phyloP scores from a whole-genome alignment of 2,113 vertebrate species.

The Heterocephalus glaber region DNA sequence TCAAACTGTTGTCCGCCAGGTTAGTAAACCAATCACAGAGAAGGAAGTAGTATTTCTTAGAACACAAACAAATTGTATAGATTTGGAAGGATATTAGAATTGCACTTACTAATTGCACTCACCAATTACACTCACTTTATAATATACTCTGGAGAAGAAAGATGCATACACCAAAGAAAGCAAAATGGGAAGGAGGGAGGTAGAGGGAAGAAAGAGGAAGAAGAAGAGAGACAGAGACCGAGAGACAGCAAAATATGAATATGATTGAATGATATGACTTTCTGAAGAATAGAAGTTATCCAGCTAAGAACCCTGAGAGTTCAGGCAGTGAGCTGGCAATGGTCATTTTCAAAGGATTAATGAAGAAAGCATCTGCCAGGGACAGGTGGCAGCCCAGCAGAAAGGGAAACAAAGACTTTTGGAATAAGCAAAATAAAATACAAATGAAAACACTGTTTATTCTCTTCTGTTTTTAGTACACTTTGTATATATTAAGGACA shows the following conservation, averaged over 20 bases:
- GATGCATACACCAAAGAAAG: neutral
- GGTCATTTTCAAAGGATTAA: conserved; percentile 56
- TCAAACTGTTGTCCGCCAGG: neutral
- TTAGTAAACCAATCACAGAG: neutral
- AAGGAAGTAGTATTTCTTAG: neutral
- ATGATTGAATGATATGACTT: neutral
- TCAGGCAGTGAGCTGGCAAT: conserved; percentile 35
- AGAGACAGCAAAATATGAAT: too few species aligned
- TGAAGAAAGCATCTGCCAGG: conserved; percentile 52
- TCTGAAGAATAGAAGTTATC: neutral
- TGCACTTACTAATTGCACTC: neutral
- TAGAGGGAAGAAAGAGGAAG: neutral
- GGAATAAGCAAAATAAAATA: neutral
- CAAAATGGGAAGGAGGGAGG: neutral
- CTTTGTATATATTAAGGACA: neutral
- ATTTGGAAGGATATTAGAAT: neutral
- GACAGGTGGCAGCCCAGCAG: conserved; percentile 71
- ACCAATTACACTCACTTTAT: too few species aligned
- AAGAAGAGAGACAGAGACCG: neutral
- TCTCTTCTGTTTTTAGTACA: neutral
- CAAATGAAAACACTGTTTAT: neutral
- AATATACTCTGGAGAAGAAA: neutral
- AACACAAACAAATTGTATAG: neutral
- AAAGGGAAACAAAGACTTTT: conserved; percentile 40
- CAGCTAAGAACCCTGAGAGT: neutral